Conservation (phyloP, 2,113 vertebrate species). For the Holacanthus passer region DNA sequence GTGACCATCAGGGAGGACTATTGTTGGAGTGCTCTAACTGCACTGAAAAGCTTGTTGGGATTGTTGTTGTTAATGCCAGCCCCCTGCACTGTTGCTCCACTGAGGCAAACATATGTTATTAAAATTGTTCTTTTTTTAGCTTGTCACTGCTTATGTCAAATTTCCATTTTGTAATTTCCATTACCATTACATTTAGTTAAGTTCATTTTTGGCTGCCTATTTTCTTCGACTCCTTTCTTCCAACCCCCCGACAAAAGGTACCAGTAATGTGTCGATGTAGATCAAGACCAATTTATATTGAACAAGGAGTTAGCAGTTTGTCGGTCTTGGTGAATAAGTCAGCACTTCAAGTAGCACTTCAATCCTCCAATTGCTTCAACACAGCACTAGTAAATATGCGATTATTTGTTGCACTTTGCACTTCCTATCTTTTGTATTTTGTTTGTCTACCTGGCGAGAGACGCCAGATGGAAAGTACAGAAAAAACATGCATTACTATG, state of each 20-base stretch:
- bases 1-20: not conserved
- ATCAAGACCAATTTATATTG: no score
- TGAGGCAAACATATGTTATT: not conserved
- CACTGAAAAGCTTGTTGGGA: not conserved
- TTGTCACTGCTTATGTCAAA: not conserved
- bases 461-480: not conserved
- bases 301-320: not conserved
- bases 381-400: not conserved
- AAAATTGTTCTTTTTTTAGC: not conserved
- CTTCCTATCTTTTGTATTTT: not conserved
- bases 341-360: not conserved
- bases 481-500: not conserved
- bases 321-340: not conserved
- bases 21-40: constrained; percentile 1
- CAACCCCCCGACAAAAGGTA: no score
- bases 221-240: not conserved
- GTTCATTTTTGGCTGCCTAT: not conserved
- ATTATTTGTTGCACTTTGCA: not conserved
- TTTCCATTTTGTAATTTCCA: not conserved
- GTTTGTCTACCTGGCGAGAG: not conserved
- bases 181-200: not conserved
- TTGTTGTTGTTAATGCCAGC: not conserved
- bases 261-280: no score
- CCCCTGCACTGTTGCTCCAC: not conserved
- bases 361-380: not conserved